Percentiles rank a stretch among this genome's conserved stretches.
Conservation (phyloP, 2,888 invertebrate species). For the Chironomus tentans region DNA sequence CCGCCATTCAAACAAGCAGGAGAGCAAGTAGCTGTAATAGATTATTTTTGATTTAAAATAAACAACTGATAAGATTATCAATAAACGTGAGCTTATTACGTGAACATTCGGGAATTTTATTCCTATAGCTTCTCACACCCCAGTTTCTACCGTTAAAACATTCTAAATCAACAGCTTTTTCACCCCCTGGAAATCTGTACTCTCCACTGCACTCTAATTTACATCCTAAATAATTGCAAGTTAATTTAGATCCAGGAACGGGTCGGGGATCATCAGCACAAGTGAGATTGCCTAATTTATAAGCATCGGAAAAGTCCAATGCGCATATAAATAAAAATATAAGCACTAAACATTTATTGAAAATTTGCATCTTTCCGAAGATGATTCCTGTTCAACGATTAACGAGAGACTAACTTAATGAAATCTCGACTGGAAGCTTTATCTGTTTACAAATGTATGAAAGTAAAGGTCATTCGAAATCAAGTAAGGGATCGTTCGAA, state of each 20-base stretch:
- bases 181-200: background rate
- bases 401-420: background rate
- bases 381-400: background rate
- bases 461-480: no score
- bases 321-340: no score
- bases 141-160: background rate
- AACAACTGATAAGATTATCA: background rate
- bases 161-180: background rate
- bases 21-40: conserved; percentile 56
- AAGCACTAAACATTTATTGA: background rate
- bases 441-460: no score
- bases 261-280: background rate
- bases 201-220: background rate
- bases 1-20: conserved; percentile 73
- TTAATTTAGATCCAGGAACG: background rate
- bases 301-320: background rate
- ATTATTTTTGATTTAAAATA: background rate
- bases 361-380: background rate
- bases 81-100: background rate
- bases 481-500: no score
- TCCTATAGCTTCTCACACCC: background rate
- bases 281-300: background rate
- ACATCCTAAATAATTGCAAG: background rate
- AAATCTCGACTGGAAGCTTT: no score
- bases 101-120: background rate